These are phyloP conservation scores for Pyrrhia umbra DNA, from an alignment of 2,888 invertebrate species.

Conservation along the genomic window DNA sequence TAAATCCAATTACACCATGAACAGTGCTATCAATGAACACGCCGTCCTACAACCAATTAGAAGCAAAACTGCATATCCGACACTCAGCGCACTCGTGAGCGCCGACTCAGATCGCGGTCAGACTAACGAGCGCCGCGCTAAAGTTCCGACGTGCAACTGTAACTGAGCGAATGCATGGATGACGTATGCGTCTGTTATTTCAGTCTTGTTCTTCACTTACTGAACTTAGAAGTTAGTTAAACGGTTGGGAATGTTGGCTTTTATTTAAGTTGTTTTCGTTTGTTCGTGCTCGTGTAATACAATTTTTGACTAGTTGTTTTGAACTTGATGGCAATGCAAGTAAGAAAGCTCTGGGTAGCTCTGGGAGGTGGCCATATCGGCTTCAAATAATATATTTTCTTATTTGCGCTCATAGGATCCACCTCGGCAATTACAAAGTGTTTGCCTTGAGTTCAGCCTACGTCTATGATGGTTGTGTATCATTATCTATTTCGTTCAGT, in stretches of 20 bases:
- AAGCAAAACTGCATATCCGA: constrained; percentile 53
- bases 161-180: constrained; percentile 18
- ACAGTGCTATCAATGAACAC: constrained; percentile 49
- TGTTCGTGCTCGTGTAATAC: not conserved
- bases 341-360: too few relatives aligned
- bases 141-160: constrained; percentile 48
- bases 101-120: constrained; percentile 56
- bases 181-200: constrained; percentile 14
- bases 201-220: constrained; percentile 2
- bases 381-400: too few relatives aligned
- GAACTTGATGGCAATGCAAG: not conserved
- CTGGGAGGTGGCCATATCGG: too few relatives aligned
- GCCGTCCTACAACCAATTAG: constrained; percentile 51
- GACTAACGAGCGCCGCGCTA: constrained; percentile 55
- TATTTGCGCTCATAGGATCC: too few relatives aligned
- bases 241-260: not conserved
- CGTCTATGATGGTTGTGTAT: too few relatives aligned
- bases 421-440: too few relatives aligned
- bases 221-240: not conserved
- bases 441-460: too few relatives aligned
- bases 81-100: constrained; percentile 27
- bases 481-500: too few relatives aligned
- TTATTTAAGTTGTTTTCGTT: not conserved
- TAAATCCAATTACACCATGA: constrained; percentile 39
- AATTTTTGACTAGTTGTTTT: not conserved